phyloP scores from a whole-genome alignment of 1,140 invertebrate species.

The Idris sp. region DNA sequence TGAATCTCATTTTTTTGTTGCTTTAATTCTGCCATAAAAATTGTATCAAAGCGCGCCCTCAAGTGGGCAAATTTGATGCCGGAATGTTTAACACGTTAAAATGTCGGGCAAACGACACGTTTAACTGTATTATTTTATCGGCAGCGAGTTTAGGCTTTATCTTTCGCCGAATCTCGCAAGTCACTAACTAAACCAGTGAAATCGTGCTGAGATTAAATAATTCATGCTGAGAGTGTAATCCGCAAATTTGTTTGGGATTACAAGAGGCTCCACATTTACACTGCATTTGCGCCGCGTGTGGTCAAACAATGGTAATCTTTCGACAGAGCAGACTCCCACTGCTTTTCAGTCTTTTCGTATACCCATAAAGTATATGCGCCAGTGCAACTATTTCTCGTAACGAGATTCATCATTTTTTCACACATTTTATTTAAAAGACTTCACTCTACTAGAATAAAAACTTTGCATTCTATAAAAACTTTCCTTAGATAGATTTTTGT shows the following conservation, averaged over 20 bases:
- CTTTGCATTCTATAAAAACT: too few relatives aligned
- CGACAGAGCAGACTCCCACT: conserved; percentile 47
- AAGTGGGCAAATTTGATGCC: too few relatives aligned
- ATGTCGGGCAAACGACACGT: conserved; percentile 32
- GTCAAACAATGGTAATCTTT: conserved; percentile 74
- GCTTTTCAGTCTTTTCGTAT: conserved; percentile 65
- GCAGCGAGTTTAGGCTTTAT: conserved; percentile 36
- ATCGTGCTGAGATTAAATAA: conserved; percentile 75
- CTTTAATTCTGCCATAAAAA: too few relatives aligned
- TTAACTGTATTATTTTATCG: conserved; percentile 51
- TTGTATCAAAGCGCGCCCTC: too few relatives aligned
- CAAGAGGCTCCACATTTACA: conserved; percentile 63
- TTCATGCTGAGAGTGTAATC: conserved; percentile 75
- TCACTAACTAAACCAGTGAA: conserved; percentile 74
- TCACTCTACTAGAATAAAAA: too few relatives aligned
- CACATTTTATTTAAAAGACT: conserved; percentile 27
- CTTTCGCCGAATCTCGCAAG: conserved; percentile 65
- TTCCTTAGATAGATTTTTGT: too few relatives aligned
- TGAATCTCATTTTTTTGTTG: not conserved
- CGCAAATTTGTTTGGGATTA: conserved; percentile 76
- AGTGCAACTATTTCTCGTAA: conserved; percentile 42
- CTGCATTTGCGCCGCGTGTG: conserved; percentile 70
- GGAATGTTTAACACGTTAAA: too few relatives aligned
- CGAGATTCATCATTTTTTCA: conserved; percentile 29
- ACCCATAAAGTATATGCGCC: conserved; percentile 53